phyloP scores from a whole-genome alignment of 2,113 vertebrate species.

The Phylloscopus trochiloides region DNA sequence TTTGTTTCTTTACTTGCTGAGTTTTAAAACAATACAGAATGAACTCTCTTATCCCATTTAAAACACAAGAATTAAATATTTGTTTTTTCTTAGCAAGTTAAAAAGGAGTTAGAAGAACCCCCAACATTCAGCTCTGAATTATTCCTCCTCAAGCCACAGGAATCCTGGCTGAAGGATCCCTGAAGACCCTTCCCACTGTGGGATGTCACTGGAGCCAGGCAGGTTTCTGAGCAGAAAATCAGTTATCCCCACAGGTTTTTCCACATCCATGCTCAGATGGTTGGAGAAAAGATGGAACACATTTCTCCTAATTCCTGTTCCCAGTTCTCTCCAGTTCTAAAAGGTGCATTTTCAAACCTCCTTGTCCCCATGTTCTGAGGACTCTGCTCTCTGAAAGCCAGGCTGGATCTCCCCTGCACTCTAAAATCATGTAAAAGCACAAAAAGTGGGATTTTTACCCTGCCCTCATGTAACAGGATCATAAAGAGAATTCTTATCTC shows the following conservation, averaged over 20 bases:
- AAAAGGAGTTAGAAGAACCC: neutral
- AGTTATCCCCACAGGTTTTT: neutral
- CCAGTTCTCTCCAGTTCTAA: neutral
- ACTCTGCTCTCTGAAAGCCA: neutral
- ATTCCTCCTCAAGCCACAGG: fast-evolving
- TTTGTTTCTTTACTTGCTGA: neutral
- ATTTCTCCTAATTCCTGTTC: neutral
- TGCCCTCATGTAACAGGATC: neutral
- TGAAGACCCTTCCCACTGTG: neutral
- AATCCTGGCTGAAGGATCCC: neutral
- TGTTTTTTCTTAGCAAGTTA: neutral
- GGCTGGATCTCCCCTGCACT: neutral
- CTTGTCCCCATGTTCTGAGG: neutral
- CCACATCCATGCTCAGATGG: neutral
- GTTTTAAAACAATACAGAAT: neutral
- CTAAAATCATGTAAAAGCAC: neutral
- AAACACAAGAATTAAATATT: neutral
- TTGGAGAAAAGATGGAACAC: neutral
- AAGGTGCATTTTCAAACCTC: neutral
- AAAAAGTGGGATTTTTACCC: neutral
- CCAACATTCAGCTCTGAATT: neutral
- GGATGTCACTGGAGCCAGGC: neutral
- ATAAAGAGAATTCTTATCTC: neutral
- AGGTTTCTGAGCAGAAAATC: neutral
- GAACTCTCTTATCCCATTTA: neutral